Base-by-base conservation (phyloP, 2,797 vertebrate species). In the Gallinago stenura region DNA sequence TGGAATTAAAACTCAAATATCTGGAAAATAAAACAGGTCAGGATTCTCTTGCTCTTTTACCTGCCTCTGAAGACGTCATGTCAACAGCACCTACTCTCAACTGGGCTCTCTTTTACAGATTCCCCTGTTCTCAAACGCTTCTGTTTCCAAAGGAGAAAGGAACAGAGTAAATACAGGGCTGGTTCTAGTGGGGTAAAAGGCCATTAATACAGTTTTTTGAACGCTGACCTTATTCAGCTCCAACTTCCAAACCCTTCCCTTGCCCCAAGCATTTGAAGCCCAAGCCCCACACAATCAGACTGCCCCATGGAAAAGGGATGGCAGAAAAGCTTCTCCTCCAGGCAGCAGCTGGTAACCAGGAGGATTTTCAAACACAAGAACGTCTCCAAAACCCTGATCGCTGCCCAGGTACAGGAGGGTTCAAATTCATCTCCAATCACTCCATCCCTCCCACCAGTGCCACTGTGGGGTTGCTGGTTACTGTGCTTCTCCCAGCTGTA, bases 301-400 rank as follows among this genome's bases (percentile, higher is more conserved):
- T 30, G 45, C 15, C 7, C 73, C 30, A 17, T 6, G 19, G 62
- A 19, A 48, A 57, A 39, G 39, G 5, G 19, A 25, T 2, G 56
- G 56, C 64, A 89, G 48, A 39, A 85, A 53, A 7, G 12, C 17
- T 22, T 43, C 53, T 48, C 16, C 53, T 71, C 16, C 41, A 9
- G 0, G 1, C 0, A 79, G 60, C 9, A 73, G 56, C 35, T 75
- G 48, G n/a, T 30, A 64, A 33, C 13, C 12, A 3, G 2, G 5
- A n/a, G 15, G 24, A 41, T 50, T 78, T 88, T 57, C 83, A 54
- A 53, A 39, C 1, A 78, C 12, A 41, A 68, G 5, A 89, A 33
- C 0, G 5, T 35, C 48, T 64, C 30, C 4, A 0, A 41, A 58
- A 53, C 10, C 41, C 17, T 2, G 1, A 1, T 7, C 0, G 1